Evolutionary conservation across 1,140 invertebrate species (phyloP), one percentile per base, ranked within the genome.

Genomic region (Drosophila baimaii): DNA sequence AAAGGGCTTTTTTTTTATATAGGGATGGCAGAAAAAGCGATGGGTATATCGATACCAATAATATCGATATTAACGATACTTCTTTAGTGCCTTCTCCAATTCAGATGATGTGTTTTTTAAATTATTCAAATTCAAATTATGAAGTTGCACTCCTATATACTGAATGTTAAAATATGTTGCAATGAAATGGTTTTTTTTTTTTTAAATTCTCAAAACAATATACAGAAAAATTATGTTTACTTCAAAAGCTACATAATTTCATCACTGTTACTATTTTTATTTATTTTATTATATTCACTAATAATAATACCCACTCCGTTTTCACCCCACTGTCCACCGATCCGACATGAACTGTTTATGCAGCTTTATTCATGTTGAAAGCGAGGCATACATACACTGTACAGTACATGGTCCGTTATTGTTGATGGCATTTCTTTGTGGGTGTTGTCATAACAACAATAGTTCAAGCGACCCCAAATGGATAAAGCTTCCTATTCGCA

Each of bases 371-470:
- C 41, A 33, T 58, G 43, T 31, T 49, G 41, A 58, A 70, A 58
- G 35, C 35, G 23, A 17, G 27, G 51, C 25, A 12, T 35, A 41
- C 31, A 17, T 46, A 41, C 33, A 43, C 19, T 35, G 29, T 31
- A 27, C 31, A 31, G 5, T 44, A 29, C 31, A 15, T 19, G 31
- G 31, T 29, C 41, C 33, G 49, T 71, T 71, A 71, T 71, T 71
- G 69, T 71, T 49, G 43, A 29, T 58, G 69, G 25, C 39, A 57
- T 58, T 72, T 72, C 43, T 49, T 57, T 70, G 49, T 47, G 64
- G 51, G 65, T 46, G 73, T 77, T 77, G 73, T 77, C 73, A 77
- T 77, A 77, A 77, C 73, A 47, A 77, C 72, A 66, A 43, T 46
- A 54, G 25, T 47, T 56, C 17, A 54, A 31, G 49, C 29, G 25